These are phyloP conservation scores for Heliconius erato DNA, from an alignment of 2,888 invertebrate genomes.

Conservation along the genomic window DNA sequence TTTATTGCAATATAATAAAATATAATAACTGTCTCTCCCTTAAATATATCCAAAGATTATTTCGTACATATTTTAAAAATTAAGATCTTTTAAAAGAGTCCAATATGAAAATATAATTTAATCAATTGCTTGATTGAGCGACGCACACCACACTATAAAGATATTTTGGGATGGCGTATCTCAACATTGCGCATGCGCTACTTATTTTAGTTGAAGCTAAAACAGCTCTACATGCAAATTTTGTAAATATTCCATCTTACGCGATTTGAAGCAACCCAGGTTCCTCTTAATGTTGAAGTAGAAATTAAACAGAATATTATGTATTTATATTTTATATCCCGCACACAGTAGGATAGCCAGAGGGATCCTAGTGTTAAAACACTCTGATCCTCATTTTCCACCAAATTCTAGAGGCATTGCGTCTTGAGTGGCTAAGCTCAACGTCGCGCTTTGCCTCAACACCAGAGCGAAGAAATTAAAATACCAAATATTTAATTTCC, in stretches of 20 bases:
- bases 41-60: neutral
- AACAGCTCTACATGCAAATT: neutral
- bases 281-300: neutral
- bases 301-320: neutral
- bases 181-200: constrained; percentile 34
- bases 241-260: constrained; percentile 5
- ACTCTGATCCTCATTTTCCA: no score
- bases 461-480: no score
- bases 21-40: neutral
- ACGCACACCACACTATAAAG: constrained; percentile 13
- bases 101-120: neutral
- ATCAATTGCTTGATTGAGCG: neutral
- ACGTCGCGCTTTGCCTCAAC: no score
- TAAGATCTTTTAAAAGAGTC: no score
- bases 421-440: no score
- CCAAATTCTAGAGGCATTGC: no score
- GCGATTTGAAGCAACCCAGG: neutral
- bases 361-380: no score
- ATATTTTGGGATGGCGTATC: constrained; percentile 37
- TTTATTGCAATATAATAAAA: no score
- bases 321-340: neutral
- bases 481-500: no score
- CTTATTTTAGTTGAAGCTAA: constrained; percentile 30
- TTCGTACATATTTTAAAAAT: neutral
- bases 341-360: no score